Percentiles rank a stretch among this genome's conserved stretches.
Conservation (phyloP, 2,888 invertebrate genomes). For the Odontocolon sp. region DNA sequence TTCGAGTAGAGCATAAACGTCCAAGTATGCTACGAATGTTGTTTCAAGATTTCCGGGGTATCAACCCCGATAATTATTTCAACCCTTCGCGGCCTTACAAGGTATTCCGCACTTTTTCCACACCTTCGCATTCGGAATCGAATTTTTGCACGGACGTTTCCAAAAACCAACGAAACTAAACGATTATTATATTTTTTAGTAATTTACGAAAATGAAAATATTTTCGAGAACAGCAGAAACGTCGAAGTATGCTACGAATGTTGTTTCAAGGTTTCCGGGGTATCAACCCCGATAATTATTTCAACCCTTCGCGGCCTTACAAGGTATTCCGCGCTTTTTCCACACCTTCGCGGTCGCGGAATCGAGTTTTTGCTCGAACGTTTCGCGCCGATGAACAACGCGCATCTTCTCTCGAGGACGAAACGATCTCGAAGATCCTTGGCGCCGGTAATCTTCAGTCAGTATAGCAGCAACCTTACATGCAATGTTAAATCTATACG, state of each 20-base stretch:
- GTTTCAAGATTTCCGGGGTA: slow-evolving; percentile 44
- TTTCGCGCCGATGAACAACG: slow-evolving; percentile 55
- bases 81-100: slow-evolving; percentile 57
- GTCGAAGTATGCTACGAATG: not conserved
- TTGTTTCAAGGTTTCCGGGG: slow-evolving; percentile 41
- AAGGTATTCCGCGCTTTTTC: slow-evolving; percentile 54
- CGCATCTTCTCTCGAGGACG: slow-evolving; percentile 19
- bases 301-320: slow-evolving; percentile 56
- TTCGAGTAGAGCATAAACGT: not conserved
- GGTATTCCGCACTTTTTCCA: slow-evolving; percentile 50
- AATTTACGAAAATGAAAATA: too few species aligned
- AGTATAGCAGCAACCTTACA: slow-evolving; percentile 4
- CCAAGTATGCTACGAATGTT: not conserved
- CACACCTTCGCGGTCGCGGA: slow-evolving; percentile 45
- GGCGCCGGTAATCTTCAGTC: slow-evolving; percentile 50
- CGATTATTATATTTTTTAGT: too few species aligned
- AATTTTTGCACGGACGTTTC: slow-evolving; percentile 48
- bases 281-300: slow-evolving; percentile 47
- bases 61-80: slow-evolving; percentile 47
- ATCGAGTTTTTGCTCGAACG: slow-evolving; percentile 47
- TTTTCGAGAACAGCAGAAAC: not conserved
- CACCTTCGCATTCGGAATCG: slow-evolving; percentile 48
- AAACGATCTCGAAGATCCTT: slow-evolving; percentile 21
- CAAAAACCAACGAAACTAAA: not conserved
- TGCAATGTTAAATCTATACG: not conserved